Evolutionary conservation across 2,113 vertebrate genomes (phyloP), one percentile per base, ranked within the genome.

Genomic region (Lepisosteus osseus): DNA sequence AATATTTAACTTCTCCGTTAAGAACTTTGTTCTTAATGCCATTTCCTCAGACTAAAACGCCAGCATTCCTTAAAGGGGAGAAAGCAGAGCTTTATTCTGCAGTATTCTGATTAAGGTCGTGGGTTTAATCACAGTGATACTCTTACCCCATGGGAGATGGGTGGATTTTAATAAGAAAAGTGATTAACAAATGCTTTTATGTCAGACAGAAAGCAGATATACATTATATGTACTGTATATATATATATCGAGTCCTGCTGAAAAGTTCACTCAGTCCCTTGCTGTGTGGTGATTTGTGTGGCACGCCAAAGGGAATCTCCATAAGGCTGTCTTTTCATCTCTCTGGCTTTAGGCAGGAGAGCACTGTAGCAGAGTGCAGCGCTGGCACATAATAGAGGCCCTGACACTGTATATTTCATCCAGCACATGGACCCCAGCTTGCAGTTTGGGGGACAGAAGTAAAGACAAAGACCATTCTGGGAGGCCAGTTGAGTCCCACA

Each of bases 351-450:
- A 61, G 42, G 61, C 42, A 67, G 75, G 43, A n/a, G 5, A 55
- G 68, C 68, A 41, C 40, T 12, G 66, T 54, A 7, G 47, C 47
- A 54, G 66, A 9, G 9, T 44, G 6, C 17, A 14, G 61, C 64
- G n/a, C 68, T n/a, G 70, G 70, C 71, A 70, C n/a, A 14, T 77
- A 79, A 80, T 78, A 40, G 73, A 79, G 65, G 71, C 40, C 68
- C 75, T 76, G 77, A 80, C 72, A 78, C 40, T 15, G 68, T 73
- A 74, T 77, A 76, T 80, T 81, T 83, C 75, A 78, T 78, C 54
- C 68, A 43, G 17, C 64, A 61, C 68, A 57, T 74, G 76, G 77
- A 84, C 77, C 82, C 66, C 62, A 67, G 71, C n/a, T 44, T 65
- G 59, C 72, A 62, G 45, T 74, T 55, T 54, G 71, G 29, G 76